A percentile compares a stretch with the other conserved stretches of the same genome.
Evolutionary conservation across 2,113 vertebrate species (phyloP).

Genomic region (Rhabdornis inornatus): DNA sequence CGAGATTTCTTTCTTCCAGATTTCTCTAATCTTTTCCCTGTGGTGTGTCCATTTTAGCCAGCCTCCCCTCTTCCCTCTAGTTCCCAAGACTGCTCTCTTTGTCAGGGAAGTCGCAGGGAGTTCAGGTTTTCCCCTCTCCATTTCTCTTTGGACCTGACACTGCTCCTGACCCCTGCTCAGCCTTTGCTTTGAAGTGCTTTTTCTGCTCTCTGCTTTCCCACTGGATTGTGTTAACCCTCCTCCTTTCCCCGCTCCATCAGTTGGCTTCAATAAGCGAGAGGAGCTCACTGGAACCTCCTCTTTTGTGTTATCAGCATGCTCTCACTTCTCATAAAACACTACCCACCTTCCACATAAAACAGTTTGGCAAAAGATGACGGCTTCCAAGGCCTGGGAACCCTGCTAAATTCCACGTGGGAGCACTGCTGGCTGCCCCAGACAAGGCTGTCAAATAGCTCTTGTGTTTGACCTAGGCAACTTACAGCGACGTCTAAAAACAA

Average conservation of each 20-base stretch:
- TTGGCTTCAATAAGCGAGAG: conserved; percentile 20
- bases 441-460: neutral
- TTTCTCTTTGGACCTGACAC: conserved; percentile 50
- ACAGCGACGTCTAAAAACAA: neutral
- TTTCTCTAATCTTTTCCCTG: neutral
- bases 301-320: neutral
- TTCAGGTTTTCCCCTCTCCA: conserved; percentile 14
- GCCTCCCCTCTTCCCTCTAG: neutral
- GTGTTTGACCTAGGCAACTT: neutral
- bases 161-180: conserved; percentile 12
- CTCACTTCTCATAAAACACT: conserved; percentile 28
- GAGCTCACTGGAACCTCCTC: conserved; percentile 30
- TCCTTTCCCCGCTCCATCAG: conserved; percentile 41
- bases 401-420: neutral
- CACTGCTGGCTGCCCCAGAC: neutral
- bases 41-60: neutral
- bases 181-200: conserved; percentile 45
- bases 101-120: neutral
- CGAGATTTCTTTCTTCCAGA: neutral
- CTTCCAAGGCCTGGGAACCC: neutral
- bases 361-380: neutral
- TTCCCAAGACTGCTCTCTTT: neutral
- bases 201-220: conserved; percentile 22
- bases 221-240: conserved; percentile 16
- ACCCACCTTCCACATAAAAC: neutral